Base-by-base conservation (phyloP, 2,888 invertebrate genomes). In the Melinaea marsaeus region DNA sequence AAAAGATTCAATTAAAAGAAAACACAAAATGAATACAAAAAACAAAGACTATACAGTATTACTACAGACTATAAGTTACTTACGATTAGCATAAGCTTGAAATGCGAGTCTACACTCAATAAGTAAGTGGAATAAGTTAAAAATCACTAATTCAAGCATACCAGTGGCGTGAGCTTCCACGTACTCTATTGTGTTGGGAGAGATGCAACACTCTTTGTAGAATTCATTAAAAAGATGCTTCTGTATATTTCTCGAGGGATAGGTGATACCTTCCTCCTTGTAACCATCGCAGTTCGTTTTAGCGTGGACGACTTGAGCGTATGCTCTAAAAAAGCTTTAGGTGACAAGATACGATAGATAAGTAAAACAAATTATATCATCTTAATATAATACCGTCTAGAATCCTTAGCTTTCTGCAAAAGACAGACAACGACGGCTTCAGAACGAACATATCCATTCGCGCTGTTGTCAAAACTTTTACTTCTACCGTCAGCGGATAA, bases 161-260 rank as follows among this genome's bases (percentile, higher is more conserved):
- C 95, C 96, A 62, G 96, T 95, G 69, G 95, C 95, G 73, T 98
- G 98, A 60, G 97, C 96, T 81, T 98, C 98, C 2, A 98, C 92
- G 78, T 94, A 98, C 71, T 94, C 93, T 60, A 98, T 89, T 1
- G 88, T 84, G 3, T 85, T 84, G 0, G 97, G 96, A 63, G 94
- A 92, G 13, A 98, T 85, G 55, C 93, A 92, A 69, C 95, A 94
- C 77, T 94, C 94, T 57, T 92, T 87, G 74, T 94, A 94, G 75
- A 94, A 93, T 74, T 94, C 93, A 0, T 87, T 83, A 0, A 94
- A 81, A 0, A 95, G 82, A 64, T 92, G 80, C 67, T 92, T 92
- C 79, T 95, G 94, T 60, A 92, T 91, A 69, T 92, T 88, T 0
- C 94, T 93, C 0, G 94, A 93, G 0, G 94, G 94, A 75, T 93